Conservation (phyloP, 2,113 vertebrate species). For the Bolborhynchus lineola region DNA sequence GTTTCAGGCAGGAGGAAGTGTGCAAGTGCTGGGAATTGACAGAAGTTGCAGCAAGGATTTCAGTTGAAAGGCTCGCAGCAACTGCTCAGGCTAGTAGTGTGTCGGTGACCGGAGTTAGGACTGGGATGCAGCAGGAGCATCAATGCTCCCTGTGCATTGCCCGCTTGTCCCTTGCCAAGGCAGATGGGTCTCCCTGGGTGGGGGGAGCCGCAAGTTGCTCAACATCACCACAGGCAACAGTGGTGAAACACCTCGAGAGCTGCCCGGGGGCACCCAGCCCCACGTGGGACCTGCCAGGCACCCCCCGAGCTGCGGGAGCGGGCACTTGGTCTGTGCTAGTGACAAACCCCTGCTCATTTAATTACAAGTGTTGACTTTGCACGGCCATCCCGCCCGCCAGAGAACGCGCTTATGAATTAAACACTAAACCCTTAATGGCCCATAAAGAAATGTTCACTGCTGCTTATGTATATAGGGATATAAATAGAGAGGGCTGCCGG, state of each 20-base stretch:
- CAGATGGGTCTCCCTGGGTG: not conserved
- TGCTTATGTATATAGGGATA: constrained; percentile 66
- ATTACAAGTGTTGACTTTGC: constrained; percentile 81
- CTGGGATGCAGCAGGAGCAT: not conserved
- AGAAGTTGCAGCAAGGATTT: not conserved
- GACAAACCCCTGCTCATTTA: constrained; percentile 61
- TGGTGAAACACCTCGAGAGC: not conserved
- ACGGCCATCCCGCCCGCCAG: constrained; percentile 70
- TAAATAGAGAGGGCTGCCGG: constrained; percentile 64
- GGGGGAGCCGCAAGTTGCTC: not conserved
- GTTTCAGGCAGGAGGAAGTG: accelerated
- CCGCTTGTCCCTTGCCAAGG: not conserved
- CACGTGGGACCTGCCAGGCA: not conserved
- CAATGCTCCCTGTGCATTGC: not conserved
- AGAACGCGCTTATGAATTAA: constrained; percentile 78
- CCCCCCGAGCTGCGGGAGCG: not conserved
- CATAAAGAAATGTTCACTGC: constrained; percentile 75
- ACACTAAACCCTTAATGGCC: constrained; percentile 80
- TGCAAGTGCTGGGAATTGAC: not conserved
- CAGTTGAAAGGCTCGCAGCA: accelerated
- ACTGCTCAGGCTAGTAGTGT: accelerated
- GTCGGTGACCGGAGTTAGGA: accelerated
- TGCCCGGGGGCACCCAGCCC: not conserved
- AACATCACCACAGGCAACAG: not conserved
- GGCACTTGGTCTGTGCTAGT: not conserved